Percentiles rank a stretch among this genome's conserved stretches.
Conservation (phyloP, 2,888 invertebrate species). For the Ennomos erosarius region DNA sequence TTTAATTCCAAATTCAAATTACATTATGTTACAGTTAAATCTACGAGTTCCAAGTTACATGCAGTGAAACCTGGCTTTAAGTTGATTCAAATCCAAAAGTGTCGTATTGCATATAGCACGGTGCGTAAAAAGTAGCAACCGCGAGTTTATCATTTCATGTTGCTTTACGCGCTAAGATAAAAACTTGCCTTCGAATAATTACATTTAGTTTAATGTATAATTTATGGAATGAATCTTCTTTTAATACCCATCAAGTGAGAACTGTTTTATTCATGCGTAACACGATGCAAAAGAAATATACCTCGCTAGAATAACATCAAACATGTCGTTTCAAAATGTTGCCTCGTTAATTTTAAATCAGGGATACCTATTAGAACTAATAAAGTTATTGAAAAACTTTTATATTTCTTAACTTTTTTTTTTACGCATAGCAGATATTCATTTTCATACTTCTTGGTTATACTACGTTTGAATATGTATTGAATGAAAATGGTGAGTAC, state of each 20-base stretch:
- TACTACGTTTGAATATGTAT: too few relatives aligned
- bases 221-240: constrained; percentile 47
- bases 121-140: constrained; percentile 49
- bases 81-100: constrained; percentile 38
- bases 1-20: constrained; percentile 41
- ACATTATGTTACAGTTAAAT: neutral
- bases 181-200: constrained; percentile 62
- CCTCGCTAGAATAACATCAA: neutral
- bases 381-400: too few relatives aligned
- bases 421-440: too few relatives aligned
- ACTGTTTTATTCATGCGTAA: constrained; percentile 38
- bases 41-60: neutral
- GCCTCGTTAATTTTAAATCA: too few relatives aligned
- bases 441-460: too few relatives aligned
- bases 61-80: constrained; percentile 14
- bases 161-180: constrained; percentile 54
- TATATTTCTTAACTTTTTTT: too few relatives aligned
- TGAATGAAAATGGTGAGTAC: neutral
- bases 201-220: constrained; percentile 54
- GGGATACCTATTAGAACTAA: too few relatives aligned
- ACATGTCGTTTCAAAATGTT: neutral
- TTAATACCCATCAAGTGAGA: constrained; percentile 30
- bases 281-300: constrained; percentile 20
- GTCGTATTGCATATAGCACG: constrained; percentile 39
- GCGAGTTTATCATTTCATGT: constrained; percentile 52